phyloP scores from a whole-genome alignment of 2,113 vertebrate species.

The Orientallactaga bullata region DNA sequence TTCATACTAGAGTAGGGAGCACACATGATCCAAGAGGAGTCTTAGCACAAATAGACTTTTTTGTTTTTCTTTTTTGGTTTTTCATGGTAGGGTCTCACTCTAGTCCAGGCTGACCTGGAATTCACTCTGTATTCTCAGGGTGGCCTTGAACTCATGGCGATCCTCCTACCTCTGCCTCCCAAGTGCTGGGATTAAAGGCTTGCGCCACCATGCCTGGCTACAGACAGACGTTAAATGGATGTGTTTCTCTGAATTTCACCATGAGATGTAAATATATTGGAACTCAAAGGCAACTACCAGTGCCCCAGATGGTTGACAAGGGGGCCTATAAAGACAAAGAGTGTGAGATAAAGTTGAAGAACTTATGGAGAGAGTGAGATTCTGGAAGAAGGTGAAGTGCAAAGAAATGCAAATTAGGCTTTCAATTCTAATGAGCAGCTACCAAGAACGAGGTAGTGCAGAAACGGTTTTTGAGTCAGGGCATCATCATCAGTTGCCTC shows the following conservation, averaged over 20 bases:
- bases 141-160: no score
- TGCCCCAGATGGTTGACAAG: not conserved
- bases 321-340: not conserved
- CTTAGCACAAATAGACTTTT: not conserved
- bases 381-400: not conserved
- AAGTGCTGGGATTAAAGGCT: no score
- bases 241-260: not conserved
- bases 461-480: not conserved
- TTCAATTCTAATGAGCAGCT: not conserved
- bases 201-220: no score
- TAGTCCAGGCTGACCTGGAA: not conserved
- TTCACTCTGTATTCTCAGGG: no score
- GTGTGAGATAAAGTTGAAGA: not conserved
- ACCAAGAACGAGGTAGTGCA: not conserved
- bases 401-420: not conserved
- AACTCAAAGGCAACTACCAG: not conserved
- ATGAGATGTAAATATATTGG: no score
- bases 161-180: no score
- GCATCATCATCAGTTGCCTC: not conserved
- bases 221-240: not conserved
- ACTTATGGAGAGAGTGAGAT: not conserved
- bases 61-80: no score
- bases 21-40: not conserved
- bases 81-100: no score
- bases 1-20: not conserved